Evolutionary conservation across 2,113 vertebrate genomes (phyloP).

Genomic region (Vanacampus margaritifer): DNA sequence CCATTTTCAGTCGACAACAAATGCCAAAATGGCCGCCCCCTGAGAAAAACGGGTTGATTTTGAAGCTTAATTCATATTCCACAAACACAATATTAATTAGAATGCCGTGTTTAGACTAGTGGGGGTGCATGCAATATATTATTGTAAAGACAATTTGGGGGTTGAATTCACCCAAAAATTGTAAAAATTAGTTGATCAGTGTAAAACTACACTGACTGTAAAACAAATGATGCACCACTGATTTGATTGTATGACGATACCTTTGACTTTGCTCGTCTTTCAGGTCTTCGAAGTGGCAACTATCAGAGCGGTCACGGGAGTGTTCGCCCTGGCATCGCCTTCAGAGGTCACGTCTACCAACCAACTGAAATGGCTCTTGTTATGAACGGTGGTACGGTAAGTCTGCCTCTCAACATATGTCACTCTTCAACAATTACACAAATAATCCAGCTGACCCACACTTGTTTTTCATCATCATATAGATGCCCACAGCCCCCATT

Average conservation of each 20-base stretch:
- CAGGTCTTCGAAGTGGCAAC: slow-evolving; percentile 84
- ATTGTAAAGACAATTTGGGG: no score
- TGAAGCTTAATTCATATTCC: no score
- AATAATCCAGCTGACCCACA: background rate
- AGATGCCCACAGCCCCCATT: slow-evolving; percentile 97
- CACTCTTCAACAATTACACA: background rate
- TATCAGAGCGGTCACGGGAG: slow-evolving; percentile 84
- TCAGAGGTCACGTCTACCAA: slow-evolving; percentile 96
- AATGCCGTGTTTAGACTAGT: no score
- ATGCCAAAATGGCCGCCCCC: no score
- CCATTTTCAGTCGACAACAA: no score
- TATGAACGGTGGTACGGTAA: slow-evolving; percentile 95
- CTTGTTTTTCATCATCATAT: slow-evolving; percentile 37
- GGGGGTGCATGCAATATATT: no score
- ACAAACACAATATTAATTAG: no score
- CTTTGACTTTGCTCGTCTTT: background rate
- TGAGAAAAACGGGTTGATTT: no score
- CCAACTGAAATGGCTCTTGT: slow-evolving; percentile 98
- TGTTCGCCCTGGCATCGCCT: slow-evolving; percentile 82
- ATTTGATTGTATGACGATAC: background rate
- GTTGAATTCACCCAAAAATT: no score
- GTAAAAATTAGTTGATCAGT: background rate
- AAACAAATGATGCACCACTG: background rate
- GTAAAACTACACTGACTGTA: background rate
- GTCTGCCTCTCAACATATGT: slow-evolving; percentile 33